These are phyloP conservation scores for Dolichallabes microphthalmus DNA, from an alignment of 2,113 vertebrate species.

Conservation along the genomic window DNA sequence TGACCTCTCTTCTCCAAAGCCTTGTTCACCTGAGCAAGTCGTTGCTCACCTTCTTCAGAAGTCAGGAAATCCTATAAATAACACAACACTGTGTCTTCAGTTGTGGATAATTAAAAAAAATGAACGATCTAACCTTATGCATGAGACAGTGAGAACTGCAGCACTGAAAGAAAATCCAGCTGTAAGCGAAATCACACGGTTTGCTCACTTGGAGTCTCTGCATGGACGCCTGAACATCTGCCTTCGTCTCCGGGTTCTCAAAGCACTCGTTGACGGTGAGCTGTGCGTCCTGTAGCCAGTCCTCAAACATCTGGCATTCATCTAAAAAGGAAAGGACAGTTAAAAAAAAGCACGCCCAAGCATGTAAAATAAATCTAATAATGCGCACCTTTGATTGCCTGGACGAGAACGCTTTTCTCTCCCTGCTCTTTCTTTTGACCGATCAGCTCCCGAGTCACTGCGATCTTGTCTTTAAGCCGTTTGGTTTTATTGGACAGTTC, in stretches of 20 bases:
- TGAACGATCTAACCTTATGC: neutral
- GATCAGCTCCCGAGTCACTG: constrained; percentile 79
- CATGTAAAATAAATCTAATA: neutral
- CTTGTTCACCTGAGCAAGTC: constrained; percentile 75
- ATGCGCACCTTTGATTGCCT: constrained; percentile 75
- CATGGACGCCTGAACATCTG: constrained; percentile 73
- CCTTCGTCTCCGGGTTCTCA: constrained; percentile 79
- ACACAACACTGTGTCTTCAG: constrained; percentile 22
- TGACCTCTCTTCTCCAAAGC: constrained; percentile 70
- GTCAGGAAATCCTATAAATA: constrained; percentile 77
- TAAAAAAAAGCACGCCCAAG: neutral
- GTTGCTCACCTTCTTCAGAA: constrained; percentile 75
- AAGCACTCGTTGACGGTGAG: constrained; percentile 86
- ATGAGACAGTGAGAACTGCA: neutral
- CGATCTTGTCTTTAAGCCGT: constrained; percentile 66
- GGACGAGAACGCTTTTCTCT: constrained; percentile 76
- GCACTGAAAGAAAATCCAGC: neutral
- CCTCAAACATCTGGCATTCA: constrained; percentile 81
- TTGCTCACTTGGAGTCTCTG: constrained; percentile 79
- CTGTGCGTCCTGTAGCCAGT: constrained; percentile 82
- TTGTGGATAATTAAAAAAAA: too few relatives aligned
- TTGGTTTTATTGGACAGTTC: constrained; percentile 74
- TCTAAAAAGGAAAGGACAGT: constrained; percentile 64
- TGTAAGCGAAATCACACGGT: neutral
- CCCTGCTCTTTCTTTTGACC: constrained; percentile 81